These are phyloP conservation scores for Macroglossus sobrinus DNA, from an alignment of 2,113 vertebrate species.

Conservation along the genomic window DNA sequence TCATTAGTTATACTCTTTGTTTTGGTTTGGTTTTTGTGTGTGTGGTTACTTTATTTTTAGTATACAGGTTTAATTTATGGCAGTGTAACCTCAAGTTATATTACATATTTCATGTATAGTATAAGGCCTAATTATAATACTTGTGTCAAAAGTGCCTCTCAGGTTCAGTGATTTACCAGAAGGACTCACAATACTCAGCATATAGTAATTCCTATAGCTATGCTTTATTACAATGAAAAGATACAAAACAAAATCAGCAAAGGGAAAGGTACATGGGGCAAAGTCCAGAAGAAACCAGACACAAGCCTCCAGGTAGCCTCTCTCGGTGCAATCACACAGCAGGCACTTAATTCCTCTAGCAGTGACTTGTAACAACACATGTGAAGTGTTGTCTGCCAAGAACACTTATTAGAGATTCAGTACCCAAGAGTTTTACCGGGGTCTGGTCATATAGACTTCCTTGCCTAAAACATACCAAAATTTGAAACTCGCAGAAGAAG, in stretches of 20 bases:
- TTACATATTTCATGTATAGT: background rate
- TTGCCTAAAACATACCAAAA: background rate
- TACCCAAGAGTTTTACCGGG: background rate
- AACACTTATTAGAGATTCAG: background rate
- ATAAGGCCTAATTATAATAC: background rate
- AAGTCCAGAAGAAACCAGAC: background rate
- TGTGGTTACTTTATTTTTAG: background rate
- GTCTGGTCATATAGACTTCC: background rate
- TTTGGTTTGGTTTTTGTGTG: background rate
- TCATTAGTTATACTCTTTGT: background rate
- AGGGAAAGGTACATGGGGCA: background rate
- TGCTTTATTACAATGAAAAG: background rate
- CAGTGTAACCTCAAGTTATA: background rate
- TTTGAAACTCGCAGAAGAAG: background rate
- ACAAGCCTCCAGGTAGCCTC: background rate
- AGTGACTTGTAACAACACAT: background rate
- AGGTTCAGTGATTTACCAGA: background rate
- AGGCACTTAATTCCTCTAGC: background rate
- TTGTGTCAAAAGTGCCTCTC: background rate
- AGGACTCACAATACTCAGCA: background rate
- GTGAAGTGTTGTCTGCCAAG: background rate
- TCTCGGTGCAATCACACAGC: background rate
- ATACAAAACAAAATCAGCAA: background rate
- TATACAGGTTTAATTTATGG: background rate
- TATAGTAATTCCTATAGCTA: background rate